A percentile compares a stretch with the other conserved stretches of the same genome.
These are phyloP conservation scores for Amphipyra berbera DNA, from an alignment of 2,888 invertebrate species.

Conservation along the genomic window DNA sequence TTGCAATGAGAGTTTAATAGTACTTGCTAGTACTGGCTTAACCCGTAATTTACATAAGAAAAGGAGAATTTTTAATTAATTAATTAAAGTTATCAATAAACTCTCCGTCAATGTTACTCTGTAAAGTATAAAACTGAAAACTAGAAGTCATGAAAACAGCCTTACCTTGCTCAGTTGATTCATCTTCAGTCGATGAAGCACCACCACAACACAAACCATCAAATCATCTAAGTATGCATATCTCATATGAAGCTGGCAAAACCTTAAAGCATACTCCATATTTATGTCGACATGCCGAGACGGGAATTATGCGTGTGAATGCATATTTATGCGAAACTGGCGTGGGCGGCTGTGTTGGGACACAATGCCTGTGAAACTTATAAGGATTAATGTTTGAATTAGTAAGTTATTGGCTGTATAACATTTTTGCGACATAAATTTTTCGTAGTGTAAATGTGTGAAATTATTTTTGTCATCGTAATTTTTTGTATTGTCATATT, in stretches of 20 bases:
- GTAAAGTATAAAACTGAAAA: no score
- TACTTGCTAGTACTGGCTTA: background rate
- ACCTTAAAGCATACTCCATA: conserved; percentile 69
- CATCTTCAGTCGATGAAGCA: background rate
- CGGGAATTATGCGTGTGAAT: conserved; percentile 75
- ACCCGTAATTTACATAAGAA: background rate
- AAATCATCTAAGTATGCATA: conserved; percentile 18
- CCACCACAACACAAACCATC: background rate
- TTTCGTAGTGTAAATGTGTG: conserved; percentile 37
- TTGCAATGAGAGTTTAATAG: background rate
- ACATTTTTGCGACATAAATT: conserved; percentile 32
- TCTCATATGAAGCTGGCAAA: conserved; percentile 19
- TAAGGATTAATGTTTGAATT: conserved; percentile 57
- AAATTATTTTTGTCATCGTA: conserved; percentile 38
- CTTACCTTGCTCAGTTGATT: background rate
- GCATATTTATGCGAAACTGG: conserved; percentile 74
- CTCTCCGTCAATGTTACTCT: no score
- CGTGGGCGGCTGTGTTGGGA: conserved; percentile 60
- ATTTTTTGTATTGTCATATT: conserved; percentile 15
- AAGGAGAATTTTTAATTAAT: no score
- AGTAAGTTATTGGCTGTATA: conserved; percentile 50
- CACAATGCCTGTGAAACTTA: conserved; percentile 50
- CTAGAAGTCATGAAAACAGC: background rate
- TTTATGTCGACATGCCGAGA: conserved; percentile 66
- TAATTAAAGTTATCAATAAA: no score